Percentiles rank a stretch among this genome's conserved stretches.
phyloP scores from a whole-genome alignment of 2,113 vertebrate species.

The Globicephala melas region DNA sequence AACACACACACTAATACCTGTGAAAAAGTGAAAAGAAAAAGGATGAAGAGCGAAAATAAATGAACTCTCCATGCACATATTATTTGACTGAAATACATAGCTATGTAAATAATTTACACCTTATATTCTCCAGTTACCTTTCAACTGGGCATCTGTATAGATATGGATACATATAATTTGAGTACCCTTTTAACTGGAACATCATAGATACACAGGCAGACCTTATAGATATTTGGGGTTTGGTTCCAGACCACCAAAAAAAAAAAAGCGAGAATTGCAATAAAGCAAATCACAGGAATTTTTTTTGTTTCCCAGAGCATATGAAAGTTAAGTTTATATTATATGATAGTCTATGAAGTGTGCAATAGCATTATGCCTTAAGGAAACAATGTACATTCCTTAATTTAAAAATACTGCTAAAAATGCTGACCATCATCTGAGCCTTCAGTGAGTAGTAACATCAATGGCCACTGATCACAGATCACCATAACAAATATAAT shows the following conservation, averaged over 20 bases:
- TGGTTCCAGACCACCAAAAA: not conserved
- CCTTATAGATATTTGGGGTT: not conserved
- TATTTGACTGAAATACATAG: not conserved
- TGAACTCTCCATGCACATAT: not conserved
- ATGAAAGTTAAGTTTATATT: not conserved
- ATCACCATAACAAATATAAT: not conserved
- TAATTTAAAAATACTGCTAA: not conserved
- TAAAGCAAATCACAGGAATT: not conserved
- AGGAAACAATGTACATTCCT: not conserved
- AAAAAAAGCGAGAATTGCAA: not conserved
- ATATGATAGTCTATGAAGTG: not conserved
- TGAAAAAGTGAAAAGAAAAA: not conserved
- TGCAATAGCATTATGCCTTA: not conserved
- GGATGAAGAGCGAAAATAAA: not conserved
- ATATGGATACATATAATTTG: rapidly evolving
- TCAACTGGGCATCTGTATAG: not conserved
- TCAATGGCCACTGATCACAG: not conserved
- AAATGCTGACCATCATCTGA: not conserved
- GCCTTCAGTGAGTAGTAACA: too few relatives aligned
- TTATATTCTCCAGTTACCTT: not conserved
- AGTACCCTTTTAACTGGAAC: not conserved
- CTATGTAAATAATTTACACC: not conserved
- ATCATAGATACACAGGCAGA: too few relatives aligned
- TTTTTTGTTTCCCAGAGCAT: not conserved
- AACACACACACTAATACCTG: not conserved